Base-by-base conservation (phyloP, 2,888 invertebrate species). In the Trypoxylon attenuatum region DNA sequence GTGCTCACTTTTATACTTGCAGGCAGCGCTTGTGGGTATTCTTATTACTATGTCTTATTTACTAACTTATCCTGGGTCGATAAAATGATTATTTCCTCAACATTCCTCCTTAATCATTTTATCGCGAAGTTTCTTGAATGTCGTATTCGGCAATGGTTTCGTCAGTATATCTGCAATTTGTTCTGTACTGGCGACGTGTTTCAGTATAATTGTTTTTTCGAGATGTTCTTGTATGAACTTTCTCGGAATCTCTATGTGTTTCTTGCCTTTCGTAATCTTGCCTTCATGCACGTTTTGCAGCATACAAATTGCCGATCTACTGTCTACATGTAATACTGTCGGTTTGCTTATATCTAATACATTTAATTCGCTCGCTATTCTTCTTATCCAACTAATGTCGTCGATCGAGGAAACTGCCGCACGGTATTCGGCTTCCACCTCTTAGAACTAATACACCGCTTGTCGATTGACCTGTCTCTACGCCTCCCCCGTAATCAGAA, bases 401-500 rank as follows among this genome's bases (percentile, higher is more conserved):
- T 81, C 70, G 43, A 81, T 81, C 3, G 70, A 47, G 5, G 71
- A 68, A 2, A 77, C 78, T 18, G 79, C 79, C 4, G 81, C 79
- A 59, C 82, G 63, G 68, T 81, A 82, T 51, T 82, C 78, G 5
- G 79, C 80, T 65, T 80, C 77, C 80, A 67, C 78, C 79, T 51
- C 67, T 45, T 15, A 70, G 1, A 5, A 77, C 50, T 29, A 80
- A 46, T 18, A 79, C 52, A 45, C 77, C 78, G 69, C 77, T 80
- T 0, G 81, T 79, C 16, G 79, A 80, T 5, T 70, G 60, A 46
- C 63, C 56, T 8, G 64, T 65, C 8, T 27, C 38, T 13, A 10
- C n/a, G 23, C 70, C 69, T 51, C 72, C 71, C 55, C 67, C 77
- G 27, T 74, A 72, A 50, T 73, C 70, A 6, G 74, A 72, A 54